Evolutionary conservation across 2,797 vertebrate genomes (phyloP).

Genomic region (Eulemur rubriventer): DNA sequence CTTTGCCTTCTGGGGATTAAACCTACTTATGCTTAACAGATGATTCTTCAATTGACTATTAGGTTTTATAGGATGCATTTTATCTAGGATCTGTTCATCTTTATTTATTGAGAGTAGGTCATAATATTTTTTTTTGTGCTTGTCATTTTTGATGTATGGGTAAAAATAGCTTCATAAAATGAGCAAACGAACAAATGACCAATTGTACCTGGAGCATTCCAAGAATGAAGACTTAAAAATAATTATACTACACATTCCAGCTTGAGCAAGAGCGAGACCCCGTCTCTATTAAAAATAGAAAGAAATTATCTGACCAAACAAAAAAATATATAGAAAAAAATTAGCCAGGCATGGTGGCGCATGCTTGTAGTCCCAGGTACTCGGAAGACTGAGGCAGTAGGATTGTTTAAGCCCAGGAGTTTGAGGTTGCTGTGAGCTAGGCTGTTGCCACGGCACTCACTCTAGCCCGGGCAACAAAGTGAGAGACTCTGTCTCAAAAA

Average conservation of each 20-base stretch:
- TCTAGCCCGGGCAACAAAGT: too few species aligned
- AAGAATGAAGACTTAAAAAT: neutral
- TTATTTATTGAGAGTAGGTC: neutral
- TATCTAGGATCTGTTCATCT: neutral
- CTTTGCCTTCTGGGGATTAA: neutral
- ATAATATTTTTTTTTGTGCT: neutral
- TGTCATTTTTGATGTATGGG: neutral
- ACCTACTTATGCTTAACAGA: neutral
- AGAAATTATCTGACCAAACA: too few species aligned
- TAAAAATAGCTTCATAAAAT: neutral
- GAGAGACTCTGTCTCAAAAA: too few species aligned
- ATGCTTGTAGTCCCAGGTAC: too few species aligned
- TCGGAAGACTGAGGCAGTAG: too few species aligned
- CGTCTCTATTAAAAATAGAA: too few species aligned
- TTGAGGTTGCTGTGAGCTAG: too few species aligned
- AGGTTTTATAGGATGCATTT: neutral
- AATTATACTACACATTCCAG: neutral
- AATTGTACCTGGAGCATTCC: neutral
- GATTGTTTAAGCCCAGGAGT: too few species aligned
- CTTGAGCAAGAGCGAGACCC: too few species aligned
- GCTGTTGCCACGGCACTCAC: too few species aligned
- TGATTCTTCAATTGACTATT: neutral
- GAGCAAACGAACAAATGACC: neutral
- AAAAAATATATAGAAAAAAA: too few species aligned
- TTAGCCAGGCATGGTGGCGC: too few species aligned